Evolutionary conservation across 2,888 invertebrate species (phyloP), one percentile per base, ranked within the genome.

Genomic region (Idaea dimidiata): DNA sequence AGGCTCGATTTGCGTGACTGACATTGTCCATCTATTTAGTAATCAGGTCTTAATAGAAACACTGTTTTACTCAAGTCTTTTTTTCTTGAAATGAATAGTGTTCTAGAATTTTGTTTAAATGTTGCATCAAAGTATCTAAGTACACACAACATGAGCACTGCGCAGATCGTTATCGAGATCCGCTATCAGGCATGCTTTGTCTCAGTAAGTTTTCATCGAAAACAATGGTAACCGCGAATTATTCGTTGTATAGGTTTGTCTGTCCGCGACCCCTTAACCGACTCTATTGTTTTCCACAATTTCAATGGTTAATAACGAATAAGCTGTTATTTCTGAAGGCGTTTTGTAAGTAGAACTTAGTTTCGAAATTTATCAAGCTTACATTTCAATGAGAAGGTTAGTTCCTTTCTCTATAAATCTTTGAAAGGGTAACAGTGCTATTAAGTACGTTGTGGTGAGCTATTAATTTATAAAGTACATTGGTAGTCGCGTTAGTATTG

Each of bases 341-440:
- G 43, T 88, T 87, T 88, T 84, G 87, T 81, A 90, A 89, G 82
- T 88, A 76, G 85, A 82, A 87, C 89, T 79, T 75, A 80, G 78
- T 84, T 83, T 83, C 80, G 83, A 86, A 83, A 87, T 80, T 80
- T 66, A 24, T 69, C 70, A 68, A 74, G 77, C 76, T 75, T 80
- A 43, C 43, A 43, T 43, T 43, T 43, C 43, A 43, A 70, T 59
- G 66, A 43, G 43, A 43, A 43, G 6, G 43, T 43, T 43, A 0
- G 0, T 43, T 43, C 43, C 43, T 43, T 43, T 43, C 43, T 43
- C 43, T 8, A 43, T 43, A 43, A 14, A 43, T 14, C 10, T 43
- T 43, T 43, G 43, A 43, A 43, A 43, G 43, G 14, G 43, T 43
- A 43, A 43, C 43, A 43, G 8, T 10, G 43, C 43, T 10, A 43